These are phyloP conservation scores for Silurus glanis DNA, from an alignment of 2,113 vertebrate genomes.

Conservation along the genomic window DNA sequence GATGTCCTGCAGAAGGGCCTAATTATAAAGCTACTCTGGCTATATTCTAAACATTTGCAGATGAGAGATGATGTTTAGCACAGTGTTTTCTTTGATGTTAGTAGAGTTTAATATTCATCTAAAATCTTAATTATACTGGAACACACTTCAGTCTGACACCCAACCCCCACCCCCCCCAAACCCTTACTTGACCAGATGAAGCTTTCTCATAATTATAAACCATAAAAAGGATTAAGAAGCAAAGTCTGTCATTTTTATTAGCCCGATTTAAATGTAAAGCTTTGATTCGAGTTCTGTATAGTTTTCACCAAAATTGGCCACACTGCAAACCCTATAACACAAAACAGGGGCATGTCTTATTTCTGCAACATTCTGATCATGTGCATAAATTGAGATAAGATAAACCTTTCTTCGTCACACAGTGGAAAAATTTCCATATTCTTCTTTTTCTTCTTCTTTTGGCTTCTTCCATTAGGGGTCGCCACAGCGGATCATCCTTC, in stretches of 20 bases:
- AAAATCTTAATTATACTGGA: neutral
- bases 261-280: neutral
- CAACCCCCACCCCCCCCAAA: no score
- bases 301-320: neutral
- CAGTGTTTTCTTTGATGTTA: neutral
- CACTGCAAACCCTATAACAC: neutral
- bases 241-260: neutral
- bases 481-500: no score
- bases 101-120: neutral
- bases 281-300: neutral
- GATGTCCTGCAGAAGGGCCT: neutral
- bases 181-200: neutral
- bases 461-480: no score
- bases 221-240: neutral
- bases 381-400: neutral
- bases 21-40: neutral
- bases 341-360: neutral
- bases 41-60: slow-evolving; percentile 19
- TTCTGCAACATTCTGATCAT: neutral
- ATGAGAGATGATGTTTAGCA: neutral
- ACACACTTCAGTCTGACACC: neutral
- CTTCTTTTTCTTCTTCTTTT: no score
- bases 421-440: no score
- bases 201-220: neutral
- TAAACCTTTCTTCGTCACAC: no score